Conservation (phyloP, 2,797 vertebrate genomes). For the Pseudochaenichthys georgianus region DNA sequence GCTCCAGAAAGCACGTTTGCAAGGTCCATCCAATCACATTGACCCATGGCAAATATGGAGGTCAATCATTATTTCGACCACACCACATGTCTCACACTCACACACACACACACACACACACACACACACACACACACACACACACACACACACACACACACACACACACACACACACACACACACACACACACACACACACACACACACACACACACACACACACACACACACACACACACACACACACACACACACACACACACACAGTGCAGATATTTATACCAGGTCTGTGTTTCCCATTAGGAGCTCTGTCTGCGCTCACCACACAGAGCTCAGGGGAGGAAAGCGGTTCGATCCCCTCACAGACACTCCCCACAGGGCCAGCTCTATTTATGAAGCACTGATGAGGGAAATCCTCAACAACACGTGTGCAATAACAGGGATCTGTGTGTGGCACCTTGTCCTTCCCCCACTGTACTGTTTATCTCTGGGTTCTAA, state of each 20-base stretch:
- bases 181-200: constrained; percentile 32
- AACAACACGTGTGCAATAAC: constrained; percentile 15
- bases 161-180: background rate
- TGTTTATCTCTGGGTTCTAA: background rate
- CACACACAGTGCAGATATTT: constrained; percentile 66
- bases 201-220: constrained; percentile 10
- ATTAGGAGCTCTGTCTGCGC: constrained; percentile 62
- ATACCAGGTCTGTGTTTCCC: constrained; percentile 75
- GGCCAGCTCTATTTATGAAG: constrained; percentile 27
- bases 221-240: constrained; percentile 14
- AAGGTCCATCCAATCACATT: too few relatives aligned
- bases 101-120: too few relatives aligned
- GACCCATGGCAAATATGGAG: too few relatives aligned
- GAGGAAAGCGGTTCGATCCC: constrained; percentile 46
- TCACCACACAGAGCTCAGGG: constrained; percentile 35
- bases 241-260: background rate
- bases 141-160: too few relatives aligned
- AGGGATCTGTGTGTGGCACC: constrained; percentile 9
- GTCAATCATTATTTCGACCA: background rate
- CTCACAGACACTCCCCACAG: constrained; percentile 36
- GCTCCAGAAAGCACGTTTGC: too few relatives aligned
- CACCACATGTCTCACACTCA: too few relatives aligned
- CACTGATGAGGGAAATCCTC: constrained; percentile 46
- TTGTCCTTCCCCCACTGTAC: background rate
- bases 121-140: too few relatives aligned